phyloP scores from a whole-genome alignment of 2,888 invertebrate genomes.

The Caradrina kadenii region DNA sequence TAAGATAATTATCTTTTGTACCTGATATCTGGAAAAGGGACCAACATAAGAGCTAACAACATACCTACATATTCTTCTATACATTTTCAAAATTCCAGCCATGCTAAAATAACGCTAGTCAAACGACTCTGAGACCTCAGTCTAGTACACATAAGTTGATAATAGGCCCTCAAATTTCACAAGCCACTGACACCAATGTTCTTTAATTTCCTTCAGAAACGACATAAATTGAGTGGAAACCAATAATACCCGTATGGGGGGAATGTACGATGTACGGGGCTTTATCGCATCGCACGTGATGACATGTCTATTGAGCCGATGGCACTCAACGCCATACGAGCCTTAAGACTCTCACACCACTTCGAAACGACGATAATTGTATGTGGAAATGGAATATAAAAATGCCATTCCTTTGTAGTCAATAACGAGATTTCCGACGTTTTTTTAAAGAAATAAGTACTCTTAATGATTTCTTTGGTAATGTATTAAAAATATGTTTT shows the following conservation, averaged over 20 bases:
- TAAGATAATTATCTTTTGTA: too few relatives aligned
- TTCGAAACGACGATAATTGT: constrained; percentile 72
- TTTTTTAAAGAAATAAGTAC: constrained; percentile 56
- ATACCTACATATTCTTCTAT: too few relatives aligned
- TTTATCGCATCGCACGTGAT: constrained; percentile 68
- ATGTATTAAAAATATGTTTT: constrained; percentile 30
- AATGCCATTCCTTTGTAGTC: constrained; percentile 64
- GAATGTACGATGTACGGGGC: constrained; percentile 62
- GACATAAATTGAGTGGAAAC: constrained; percentile 67
- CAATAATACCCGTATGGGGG: constrained; percentile 65
- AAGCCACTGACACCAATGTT: constrained; percentile 30
- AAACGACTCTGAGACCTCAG: too few relatives aligned
- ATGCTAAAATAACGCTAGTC: too few relatives aligned
- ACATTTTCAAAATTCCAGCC: too few relatives aligned
- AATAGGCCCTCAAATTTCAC: not conserved
- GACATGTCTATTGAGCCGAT: constrained; percentile 73
- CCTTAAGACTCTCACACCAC: constrained; percentile 56
- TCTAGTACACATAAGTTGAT: not conserved
- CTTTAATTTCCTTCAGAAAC: constrained; percentile 49
- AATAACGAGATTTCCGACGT: constrained; percentile 62
- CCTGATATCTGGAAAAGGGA: too few relatives aligned
- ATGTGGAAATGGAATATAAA: constrained; percentile 70
- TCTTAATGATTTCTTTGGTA: constrained; percentile 53
- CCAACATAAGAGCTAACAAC: too few relatives aligned
- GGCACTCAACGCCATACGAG: constrained; percentile 70